These are phyloP conservation scores for Montifringilla adamsi DNA, from an alignment of 2,113 vertebrate genomes.

Conservation along the genomic window DNA sequence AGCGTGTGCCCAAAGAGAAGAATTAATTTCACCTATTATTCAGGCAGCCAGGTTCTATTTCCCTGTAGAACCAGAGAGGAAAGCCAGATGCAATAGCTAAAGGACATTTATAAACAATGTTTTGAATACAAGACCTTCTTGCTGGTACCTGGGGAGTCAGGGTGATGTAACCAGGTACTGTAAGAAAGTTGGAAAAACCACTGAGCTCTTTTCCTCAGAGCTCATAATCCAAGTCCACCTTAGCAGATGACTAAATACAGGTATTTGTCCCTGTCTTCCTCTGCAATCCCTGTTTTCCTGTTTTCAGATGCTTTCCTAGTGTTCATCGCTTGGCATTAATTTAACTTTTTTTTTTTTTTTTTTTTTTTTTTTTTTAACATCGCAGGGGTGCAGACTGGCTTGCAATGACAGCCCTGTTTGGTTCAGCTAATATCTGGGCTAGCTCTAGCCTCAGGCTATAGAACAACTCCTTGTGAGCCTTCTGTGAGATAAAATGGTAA, in stretches of 20 bases:
- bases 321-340: not conserved
- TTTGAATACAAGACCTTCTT: not conserved
- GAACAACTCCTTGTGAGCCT: conserved; percentile 32
- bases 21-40: not conserved
- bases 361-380: not conserved
- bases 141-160: not conserved
- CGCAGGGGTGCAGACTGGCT: not conserved
- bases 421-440: conserved; percentile 64
- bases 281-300: not conserved
- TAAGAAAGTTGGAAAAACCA: not conserved
- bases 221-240: not conserved
- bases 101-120: not conserved
- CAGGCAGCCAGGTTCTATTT: not conserved
- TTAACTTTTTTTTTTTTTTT: not conserved
- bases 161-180: not conserved
- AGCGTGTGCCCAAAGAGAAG: not conserved
- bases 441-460: conserved; percentile 39
- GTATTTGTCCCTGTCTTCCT: not conserved
- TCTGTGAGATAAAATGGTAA: conserved; percentile 35
- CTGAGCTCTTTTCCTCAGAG: not conserved
- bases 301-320: not conserved
- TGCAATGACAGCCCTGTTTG: not conserved
- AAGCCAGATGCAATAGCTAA: not conserved
- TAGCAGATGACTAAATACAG: not conserved
- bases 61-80: not conserved